Base-by-base conservation (phyloP, 2,113 vertebrate species). In the Odocoileus virginianus region DNA sequence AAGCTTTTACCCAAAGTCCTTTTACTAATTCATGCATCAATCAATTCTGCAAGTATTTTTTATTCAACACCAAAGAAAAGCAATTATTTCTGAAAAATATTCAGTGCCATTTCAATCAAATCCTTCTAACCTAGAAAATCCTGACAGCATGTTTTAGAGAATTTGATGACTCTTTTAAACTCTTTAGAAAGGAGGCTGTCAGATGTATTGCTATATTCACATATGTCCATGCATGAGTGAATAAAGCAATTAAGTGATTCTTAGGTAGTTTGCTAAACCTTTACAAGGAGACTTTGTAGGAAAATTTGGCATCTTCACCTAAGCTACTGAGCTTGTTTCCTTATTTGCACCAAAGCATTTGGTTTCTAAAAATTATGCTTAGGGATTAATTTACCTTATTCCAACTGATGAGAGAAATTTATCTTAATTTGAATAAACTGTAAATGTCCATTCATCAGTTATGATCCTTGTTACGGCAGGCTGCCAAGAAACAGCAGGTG, bases 361-460 rank as follows among this genome's bases (percentile, higher is more conserved):
- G 28, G 45, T 91, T 96, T 94, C 94, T 94, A 94, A 97, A 98
- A 98, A 89, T 96, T 97, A 96, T 95, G 89, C 86, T 96, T 96
- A 97, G 89, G 87, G 88, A 97, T 98, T 96, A 96, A 97, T 96
- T 97, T 97, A 89, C 94, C 97, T 97, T 97, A 97, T 97, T 93
- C 79, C 95, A 97, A 96, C 78, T 92, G 89, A 98, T 97, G 96
- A 97, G 96, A 97, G 96, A 98, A 60, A 98, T 98, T 98, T 98
- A 96, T 96, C 95, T 97, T 98, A 97, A 97, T 97, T 94, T 98
- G 94, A 98, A 97, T 97, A 97, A 95, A 87, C 86, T 54, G 94
- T 95, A 97, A 97, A 97, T 97, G 96, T 94, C 97, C 97, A 97
- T 87, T 98, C 96, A 97, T 97, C 93, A 93, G 89, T 97, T 96